phyloP scores from a whole-genome alignment of 2,888 invertebrate species.

The Parascotia fuliginaria region DNA sequence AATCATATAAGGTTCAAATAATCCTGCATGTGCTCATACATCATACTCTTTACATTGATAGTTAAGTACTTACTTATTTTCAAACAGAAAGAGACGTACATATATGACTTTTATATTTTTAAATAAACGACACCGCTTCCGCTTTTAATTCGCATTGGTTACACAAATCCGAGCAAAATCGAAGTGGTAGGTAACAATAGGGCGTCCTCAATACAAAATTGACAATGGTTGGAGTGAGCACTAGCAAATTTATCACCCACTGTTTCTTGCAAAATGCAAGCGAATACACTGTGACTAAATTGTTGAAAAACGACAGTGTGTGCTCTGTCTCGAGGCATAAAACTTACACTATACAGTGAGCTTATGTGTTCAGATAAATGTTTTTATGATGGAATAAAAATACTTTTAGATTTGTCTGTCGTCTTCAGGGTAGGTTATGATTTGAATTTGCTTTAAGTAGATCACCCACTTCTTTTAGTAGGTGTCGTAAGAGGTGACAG shows the following conservation, averaged over 20 bases:
- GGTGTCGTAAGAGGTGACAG: too few species aligned
- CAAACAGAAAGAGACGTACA: too few species aligned
- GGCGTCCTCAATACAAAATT: slow-evolving; percentile 81
- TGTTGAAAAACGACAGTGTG: slow-evolving; percentile 57
- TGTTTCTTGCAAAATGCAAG: slow-evolving; percentile 65
- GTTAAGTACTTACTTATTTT: too few species aligned
- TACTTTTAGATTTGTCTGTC: not conserved
- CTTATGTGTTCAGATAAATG: not conserved
- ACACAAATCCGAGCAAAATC: slow-evolving; percentile 81
- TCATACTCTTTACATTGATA: too few species aligned
- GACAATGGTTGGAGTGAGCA: slow-evolving; percentile 75
- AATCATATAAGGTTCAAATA: too few species aligned
- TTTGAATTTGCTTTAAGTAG: too few species aligned
- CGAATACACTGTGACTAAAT: slow-evolving; percentile 73
- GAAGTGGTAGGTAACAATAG: slow-evolving; percentile 78
- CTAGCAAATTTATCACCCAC: slow-evolving; percentile 78
- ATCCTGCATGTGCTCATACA: too few species aligned
- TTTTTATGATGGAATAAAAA: not conserved
- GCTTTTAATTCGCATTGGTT: slow-evolving; percentile 36
- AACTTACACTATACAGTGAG: too few species aligned
- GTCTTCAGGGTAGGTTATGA: too few species aligned
- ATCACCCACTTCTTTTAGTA: too few species aligned
- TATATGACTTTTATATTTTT: too few species aligned
- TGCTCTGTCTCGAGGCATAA: slow-evolving; percentile 8
- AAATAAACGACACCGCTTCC: too few species aligned